Conservation (phyloP, 2,113 vertebrate genomes). For the Poeciliopsis retropinna region DNA sequence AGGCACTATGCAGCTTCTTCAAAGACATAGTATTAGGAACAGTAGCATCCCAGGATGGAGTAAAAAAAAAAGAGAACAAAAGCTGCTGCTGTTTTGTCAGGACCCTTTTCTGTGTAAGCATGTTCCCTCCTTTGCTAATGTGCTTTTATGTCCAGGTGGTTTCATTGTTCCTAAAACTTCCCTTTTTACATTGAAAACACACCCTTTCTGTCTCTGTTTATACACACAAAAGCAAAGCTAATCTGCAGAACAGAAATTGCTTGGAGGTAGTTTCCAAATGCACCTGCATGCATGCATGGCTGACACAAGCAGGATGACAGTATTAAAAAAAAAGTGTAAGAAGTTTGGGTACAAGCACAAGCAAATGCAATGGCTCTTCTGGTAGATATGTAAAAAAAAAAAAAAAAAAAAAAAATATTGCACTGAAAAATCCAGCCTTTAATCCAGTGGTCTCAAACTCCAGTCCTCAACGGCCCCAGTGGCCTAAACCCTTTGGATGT, state of each 20-base stretch:
- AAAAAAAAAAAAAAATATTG: not conserved
- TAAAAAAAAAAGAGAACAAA: conserved; percentile 27
- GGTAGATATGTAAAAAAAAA: not conserved
- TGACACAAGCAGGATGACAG: conserved; percentile 8
- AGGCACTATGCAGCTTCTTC: conserved; percentile 37
- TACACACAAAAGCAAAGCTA: conserved; percentile 1
- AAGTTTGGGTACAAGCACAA: not conserved
- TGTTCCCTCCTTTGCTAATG: conserved; percentile 15
- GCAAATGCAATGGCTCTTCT: not conserved
- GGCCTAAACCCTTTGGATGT: too few species aligned
- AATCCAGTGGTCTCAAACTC: not conserved
- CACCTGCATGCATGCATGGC: not conserved
- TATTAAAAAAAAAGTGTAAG: not conserved
- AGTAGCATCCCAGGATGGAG: conserved; percentile 45
- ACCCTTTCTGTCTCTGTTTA: conserved; percentile 2
- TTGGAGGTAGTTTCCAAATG: not conserved
- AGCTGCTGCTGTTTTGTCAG: conserved; percentile 17
- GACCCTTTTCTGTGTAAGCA: conserved; percentile 7
- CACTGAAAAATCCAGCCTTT: not conserved
- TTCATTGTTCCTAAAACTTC: conserved; percentile 28
- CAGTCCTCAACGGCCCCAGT: too few species aligned
- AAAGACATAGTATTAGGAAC: conserved; percentile 50
- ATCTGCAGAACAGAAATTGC: not conserved
- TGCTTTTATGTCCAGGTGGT: conserved; percentile 52
- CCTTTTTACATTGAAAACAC: conserved; percentile 10